Evolutionary conservation across 1,140 invertebrate species (phyloP).

Genomic region (Drosophila insularis): DNA sequence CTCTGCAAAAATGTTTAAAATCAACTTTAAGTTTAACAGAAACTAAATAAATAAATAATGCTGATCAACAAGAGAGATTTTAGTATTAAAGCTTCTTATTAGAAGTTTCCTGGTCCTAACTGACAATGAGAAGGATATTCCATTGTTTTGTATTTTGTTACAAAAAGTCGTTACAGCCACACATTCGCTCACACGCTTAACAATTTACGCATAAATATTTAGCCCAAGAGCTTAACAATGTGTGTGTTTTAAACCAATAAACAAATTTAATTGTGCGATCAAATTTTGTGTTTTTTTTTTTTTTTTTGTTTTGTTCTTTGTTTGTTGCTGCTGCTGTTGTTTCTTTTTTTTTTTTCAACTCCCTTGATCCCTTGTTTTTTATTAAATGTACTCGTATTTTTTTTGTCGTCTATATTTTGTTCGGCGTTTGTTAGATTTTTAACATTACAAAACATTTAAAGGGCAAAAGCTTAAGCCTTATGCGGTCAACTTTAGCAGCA

Average conservation of each 20-base stretch:
- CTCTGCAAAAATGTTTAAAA: too few relatives aligned
- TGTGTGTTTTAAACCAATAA: constrained; percentile 59
- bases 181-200: background rate
- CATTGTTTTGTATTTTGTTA: background rate
- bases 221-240: constrained; percentile 10
- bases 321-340: background rate
- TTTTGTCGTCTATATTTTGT: constrained; percentile 11
- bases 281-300: constrained; percentile 22
- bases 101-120: background rate
- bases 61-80: too few relatives aligned
- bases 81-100: too few relatives aligned
- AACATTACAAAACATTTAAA: constrained; percentile 55
- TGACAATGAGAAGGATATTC: background rate
- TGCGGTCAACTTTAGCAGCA: constrained; percentile 40
- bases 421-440: constrained; percentile 43
- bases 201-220: constrained; percentile 1
- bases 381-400: constrained; percentile 24
- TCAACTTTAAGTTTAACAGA: too few relatives aligned
- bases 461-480: constrained; percentile 56
- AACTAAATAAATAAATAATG: too few relatives aligned
- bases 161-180: background rate
- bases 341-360: constrained; percentile 11
- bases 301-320: background rate
- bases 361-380: constrained; percentile 9
- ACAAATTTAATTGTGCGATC: constrained; percentile 58